phyloP scores from a whole-genome alignment of 1,140 invertebrate genomes.

The Spodoptera litura region DNA sequence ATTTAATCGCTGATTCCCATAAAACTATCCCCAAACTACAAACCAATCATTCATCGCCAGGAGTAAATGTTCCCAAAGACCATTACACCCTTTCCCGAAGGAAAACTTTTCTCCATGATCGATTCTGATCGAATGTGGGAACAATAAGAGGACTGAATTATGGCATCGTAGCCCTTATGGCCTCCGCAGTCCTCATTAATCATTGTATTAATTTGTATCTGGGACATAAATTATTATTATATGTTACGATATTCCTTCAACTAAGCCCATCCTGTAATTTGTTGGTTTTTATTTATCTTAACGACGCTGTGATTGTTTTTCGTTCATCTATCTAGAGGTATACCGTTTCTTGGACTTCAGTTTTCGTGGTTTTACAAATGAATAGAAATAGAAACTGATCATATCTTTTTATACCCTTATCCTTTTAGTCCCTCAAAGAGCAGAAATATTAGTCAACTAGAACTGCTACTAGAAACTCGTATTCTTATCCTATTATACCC shows the following conservation, averaged over 20 bases:
- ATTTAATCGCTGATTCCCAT: too few species aligned
- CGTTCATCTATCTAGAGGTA: too few species aligned
- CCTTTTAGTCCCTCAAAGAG: too few species aligned
- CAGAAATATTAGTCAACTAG: too few species aligned
- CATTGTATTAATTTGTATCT: constrained; percentile 10
- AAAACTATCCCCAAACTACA: too few species aligned
- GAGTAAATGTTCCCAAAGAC: background rate
- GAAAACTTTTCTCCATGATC: background rate
- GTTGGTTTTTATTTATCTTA: background rate
- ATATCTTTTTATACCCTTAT: too few species aligned
- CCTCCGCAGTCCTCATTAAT: background rate
- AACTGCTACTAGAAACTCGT: too few species aligned
- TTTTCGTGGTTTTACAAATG: too few species aligned
- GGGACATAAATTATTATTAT: background rate
- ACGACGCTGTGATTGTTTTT: background rate
- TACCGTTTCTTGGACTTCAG: too few species aligned
- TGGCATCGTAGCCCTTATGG: background rate
- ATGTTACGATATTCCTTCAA: constrained; percentile 1
- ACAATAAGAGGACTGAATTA: background rate
- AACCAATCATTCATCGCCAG: background rate
- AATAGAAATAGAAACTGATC: too few species aligned
- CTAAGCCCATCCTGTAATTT: background rate
- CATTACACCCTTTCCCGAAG: background rate
- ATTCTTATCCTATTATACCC: too few species aligned
- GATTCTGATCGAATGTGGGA: constrained; percentile 7